phyloP scores from a whole-genome alignment of 2,113 vertebrate species.

The Phaethon lepturus region DNA sequence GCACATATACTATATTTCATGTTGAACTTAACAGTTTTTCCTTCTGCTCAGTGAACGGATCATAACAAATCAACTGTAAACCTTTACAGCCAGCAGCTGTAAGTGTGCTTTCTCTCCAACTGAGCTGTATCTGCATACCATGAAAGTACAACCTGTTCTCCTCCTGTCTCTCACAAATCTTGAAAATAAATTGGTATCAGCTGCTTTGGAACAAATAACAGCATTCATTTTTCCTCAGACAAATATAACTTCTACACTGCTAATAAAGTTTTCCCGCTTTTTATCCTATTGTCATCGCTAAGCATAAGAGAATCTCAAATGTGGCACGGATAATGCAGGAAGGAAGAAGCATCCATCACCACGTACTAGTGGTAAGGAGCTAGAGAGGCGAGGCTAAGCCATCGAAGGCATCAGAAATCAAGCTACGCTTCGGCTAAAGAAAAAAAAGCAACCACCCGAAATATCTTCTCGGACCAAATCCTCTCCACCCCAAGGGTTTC shows the following conservation, averaged over 20 bases:
- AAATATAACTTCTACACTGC: not conserved
- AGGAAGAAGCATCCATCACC: not conserved
- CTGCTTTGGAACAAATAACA: not conserved
- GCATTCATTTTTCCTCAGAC: not conserved
- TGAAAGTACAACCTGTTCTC: not conserved
- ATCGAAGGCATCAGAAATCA: not conserved
- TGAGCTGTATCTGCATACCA: not conserved
- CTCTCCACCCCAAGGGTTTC: not conserved
- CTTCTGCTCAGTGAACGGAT: constrained; percentile 7
- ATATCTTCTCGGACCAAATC: not conserved
- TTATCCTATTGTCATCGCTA: not conserved
- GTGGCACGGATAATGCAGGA: not conserved
- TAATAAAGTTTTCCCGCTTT: not conserved
- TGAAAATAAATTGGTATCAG: not conserved
- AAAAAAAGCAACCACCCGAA: not conserved
- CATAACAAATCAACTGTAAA: constrained; percentile 27
- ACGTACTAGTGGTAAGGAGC: not conserved
- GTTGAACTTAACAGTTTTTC: not conserved
- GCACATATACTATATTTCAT: not conserved
- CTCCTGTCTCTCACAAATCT: not conserved
- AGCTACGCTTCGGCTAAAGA: accelerated
- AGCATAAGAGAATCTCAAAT: not conserved
- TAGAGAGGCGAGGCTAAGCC: not conserved
- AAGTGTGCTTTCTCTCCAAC: not conserved
- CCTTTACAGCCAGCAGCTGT: not conserved